Conservation (phyloP, 2,797 vertebrate genomes). For the Bryconaethiops microstoma region DNA sequence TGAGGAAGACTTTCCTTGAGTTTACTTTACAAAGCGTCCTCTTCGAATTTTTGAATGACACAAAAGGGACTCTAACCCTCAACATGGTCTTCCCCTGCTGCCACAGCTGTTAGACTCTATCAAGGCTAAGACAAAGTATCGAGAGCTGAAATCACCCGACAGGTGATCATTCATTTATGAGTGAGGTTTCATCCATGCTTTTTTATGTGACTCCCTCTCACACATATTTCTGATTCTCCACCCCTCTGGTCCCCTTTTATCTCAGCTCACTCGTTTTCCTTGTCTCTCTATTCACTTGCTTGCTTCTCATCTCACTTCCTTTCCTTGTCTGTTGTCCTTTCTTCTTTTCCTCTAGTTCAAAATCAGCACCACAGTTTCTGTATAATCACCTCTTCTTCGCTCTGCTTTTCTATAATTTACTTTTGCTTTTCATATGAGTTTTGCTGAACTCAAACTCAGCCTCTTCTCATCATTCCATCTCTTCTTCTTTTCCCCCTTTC, state of each 20-base stretch:
- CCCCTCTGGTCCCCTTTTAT: neutral
- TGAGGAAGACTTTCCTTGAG: neutral
- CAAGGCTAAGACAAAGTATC: neutral
- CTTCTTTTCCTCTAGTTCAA: slow-evolving; percentile 16
- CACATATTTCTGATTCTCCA: neutral
- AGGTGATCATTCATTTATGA: slow-evolving; percentile 10
- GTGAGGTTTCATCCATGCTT: neutral
- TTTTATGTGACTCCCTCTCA: neutral
- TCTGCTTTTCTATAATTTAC: slow-evolving; percentile 11
- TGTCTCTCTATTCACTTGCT: neutral
- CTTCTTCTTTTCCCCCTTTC: neutral
- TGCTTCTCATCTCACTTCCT: neutral
- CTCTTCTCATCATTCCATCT: neutral
- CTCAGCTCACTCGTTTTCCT: neutral
- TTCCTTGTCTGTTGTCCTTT: neutral
- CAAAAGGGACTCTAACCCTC: neutral
- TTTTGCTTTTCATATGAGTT: neutral
- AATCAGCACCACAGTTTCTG: neutral
- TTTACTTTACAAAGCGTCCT: neutral
- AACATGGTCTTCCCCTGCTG: neutral
- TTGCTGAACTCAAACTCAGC: neutral
- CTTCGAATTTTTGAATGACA: neutral
- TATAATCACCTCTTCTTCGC: neutral
- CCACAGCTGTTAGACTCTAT: neutral
- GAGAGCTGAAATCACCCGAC: neutral